Conservation (phyloP, 2,113 vertebrate genomes). For the Perca flavescens region DNA sequence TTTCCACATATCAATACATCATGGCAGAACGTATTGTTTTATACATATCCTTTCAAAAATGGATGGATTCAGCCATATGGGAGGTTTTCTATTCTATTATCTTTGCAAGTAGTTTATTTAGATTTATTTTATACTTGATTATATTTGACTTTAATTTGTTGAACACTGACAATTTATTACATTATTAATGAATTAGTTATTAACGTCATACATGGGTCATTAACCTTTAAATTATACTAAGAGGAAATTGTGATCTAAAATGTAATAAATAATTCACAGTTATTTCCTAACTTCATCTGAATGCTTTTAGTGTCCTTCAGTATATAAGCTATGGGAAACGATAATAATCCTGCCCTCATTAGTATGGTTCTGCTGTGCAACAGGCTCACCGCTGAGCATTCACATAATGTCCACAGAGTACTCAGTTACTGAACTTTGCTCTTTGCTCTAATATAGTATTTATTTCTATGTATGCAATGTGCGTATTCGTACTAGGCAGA, state of each 20-base stretch:
- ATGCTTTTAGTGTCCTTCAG: not conserved
- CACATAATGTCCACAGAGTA: constrained; percentile 1
- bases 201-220: constrained; percentile 24
- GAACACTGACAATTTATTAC: not conserved
- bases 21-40: not conserved
- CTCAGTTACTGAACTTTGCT: constrained; percentile 43
- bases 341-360: constrained; percentile 8
- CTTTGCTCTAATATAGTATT: constrained; percentile 26
- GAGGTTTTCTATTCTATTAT: not conserved
- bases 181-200: constrained; percentile 41
- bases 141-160: not conserved
- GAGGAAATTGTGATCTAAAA: constrained; percentile 28
- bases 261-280: constrained; percentile 6
- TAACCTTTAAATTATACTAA: constrained; percentile 38
- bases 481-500: too few relatives aligned
- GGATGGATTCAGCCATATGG: not conserved
- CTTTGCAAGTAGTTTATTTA: not conserved
- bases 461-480: constrained; percentile 2
- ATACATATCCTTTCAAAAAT: not conserved
- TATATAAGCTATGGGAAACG: not conserved
- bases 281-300: not conserved
- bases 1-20: not conserved
- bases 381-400: constrained; percentile 20
- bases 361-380: constrained; percentile 17
- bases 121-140: not conserved